Evolutionary conservation across 2,888 invertebrate genomes (phyloP), one percentile per base, ranked within the genome.

Genomic region (Hedychridium roseum): DNA sequence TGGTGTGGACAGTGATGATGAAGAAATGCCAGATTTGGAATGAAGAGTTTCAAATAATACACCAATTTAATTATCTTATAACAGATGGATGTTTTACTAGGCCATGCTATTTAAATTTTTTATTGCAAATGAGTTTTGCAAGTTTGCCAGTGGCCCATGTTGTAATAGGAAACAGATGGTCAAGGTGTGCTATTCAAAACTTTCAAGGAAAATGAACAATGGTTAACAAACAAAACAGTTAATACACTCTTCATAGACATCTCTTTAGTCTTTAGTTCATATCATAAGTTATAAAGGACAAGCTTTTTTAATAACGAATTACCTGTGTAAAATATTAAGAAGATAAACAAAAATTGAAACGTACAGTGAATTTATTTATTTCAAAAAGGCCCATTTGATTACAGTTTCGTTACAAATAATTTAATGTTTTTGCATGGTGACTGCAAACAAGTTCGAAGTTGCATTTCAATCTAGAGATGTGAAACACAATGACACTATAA

Each of bases 21-120:
- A 89, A 71, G 88, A 88, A 65, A 81, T 90, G 80, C 90, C 90
- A 15, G 89, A 88, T 78, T 83, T 90, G 74, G 89, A 88, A 81
- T 88, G 81, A 83, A 73, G 63, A 15, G 31, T 18, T 51, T 39
- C 28, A 26, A 42, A 50, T 2, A 39, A 45, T 48, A 47, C 50
- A 46, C 42, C 48, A 60, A 57, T 50, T 50, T 64, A 57, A 63
- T 58, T 46, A 54, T 59, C 46, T 48, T 46, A 56, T 50, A 50
- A 57, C 44, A 54, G 58, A 55, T 56, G 53, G 47, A 58, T 58
- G 54, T 64, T 60, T 63, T 55, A 58, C 36, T 64, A 63, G 55
- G 60, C 56, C 61, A 54, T 56, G 55, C 54, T 57, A 40, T 63
- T 65, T 65, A 53, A 60, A 64, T 57, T 55, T 68, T 60, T 39